phyloP scores from a whole-genome alignment of 2,888 invertebrate species.

The Epirrita christyi region DNA sequence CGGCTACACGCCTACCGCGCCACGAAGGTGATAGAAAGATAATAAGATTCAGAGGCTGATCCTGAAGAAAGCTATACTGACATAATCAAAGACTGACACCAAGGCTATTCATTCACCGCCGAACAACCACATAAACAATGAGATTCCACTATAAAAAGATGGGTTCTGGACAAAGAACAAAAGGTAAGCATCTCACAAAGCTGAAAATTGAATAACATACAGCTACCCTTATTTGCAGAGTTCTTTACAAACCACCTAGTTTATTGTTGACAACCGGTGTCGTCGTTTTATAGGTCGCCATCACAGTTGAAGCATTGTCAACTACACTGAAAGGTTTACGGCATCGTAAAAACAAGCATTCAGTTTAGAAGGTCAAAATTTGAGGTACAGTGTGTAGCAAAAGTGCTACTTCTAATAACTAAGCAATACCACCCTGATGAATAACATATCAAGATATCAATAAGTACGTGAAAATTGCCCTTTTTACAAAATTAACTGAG shows the following conservation, averaged over 20 bases:
- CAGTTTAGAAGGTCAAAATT: conserved; percentile 58
- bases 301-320: conserved; percentile 62
- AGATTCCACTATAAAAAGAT: conserved; percentile 1
- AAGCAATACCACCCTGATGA: too few relatives aligned
- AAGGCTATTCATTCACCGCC: not conserved
- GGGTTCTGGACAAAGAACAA: conserved; percentile 14
- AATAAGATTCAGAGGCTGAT: too few relatives aligned
- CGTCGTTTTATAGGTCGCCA: conserved; percentile 61
- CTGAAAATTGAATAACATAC: conserved; percentile 23
- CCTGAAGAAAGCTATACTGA: too few relatives aligned
- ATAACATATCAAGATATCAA: too few relatives aligned
- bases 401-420: conserved; percentile 3
- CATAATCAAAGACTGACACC: too few relatives aligned
- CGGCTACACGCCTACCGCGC: too few relatives aligned
- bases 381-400: conserved; percentile 26
- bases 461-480: too few relatives aligned
- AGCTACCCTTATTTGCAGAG: conserved; percentile 40
- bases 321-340: conserved; percentile 67
- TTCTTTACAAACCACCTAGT: conserved; percentile 33
- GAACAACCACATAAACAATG: not conserved
- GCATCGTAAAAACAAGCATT: conserved; percentile 65
- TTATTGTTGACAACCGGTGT: conserved; percentile 66
- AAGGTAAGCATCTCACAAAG: conserved; percentile 14
- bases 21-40: too few relatives aligned
- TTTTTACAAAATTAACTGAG: too few relatives aligned